Conservation (phyloP, 1,140 invertebrate species). For the Drosophila grimshawi region DNA sequence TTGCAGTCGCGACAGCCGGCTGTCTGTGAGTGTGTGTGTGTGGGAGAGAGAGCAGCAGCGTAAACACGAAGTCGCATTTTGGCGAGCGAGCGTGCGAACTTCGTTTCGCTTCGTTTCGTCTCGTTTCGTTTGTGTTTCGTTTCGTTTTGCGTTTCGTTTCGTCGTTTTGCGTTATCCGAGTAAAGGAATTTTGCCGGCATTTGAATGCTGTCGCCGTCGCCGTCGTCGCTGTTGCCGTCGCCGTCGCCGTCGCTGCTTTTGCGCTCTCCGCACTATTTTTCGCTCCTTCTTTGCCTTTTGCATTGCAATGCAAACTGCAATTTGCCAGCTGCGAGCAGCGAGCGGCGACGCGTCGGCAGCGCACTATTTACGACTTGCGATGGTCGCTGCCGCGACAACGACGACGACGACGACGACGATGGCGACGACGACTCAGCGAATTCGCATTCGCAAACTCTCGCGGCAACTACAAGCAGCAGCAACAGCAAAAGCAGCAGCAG, state of each 20-base stretch:
- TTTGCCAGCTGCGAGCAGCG: conserved; percentile 28
- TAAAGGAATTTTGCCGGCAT: conserved; percentile 72
- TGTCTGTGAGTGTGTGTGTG: conserved; percentile 32
- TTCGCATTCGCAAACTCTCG: conserved; percentile 69
- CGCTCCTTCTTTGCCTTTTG: conserved; percentile 48
- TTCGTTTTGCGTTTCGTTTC: conserved; percentile 22
- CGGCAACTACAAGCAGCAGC: conserved; percentile 45
- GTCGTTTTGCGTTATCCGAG: conserved; percentile 63
- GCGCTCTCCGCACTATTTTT: conserved; percentile 3
- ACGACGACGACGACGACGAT: neutral
- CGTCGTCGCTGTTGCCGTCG: conserved; percentile 27
- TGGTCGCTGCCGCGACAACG: neutral
- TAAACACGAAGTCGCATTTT: neutral
- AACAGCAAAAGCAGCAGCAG: conserved; percentile 29
- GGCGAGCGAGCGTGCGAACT: conserved; percentile 14
- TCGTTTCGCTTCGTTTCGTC: conserved; percentile 16
- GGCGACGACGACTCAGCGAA: conserved; percentile 68
- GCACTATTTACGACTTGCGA: conserved; percentile 70
- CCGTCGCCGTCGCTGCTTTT: conserved; percentile 41
- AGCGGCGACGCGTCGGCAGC: conserved; percentile 52
- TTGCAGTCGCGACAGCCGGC: conserved; percentile 43
- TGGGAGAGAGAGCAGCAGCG: conserved; percentile 41
- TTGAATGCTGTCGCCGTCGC: conserved; percentile 4
- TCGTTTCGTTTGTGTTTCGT: conserved; percentile 30
- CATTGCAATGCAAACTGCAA: conserved; percentile 50